A percentile compares a stretch with the other conserved stretches of the same genome.
These are phyloP conservation scores for Drosophila monieri DNA, from an alignment of 2,888 invertebrate species.

Conservation along the genomic window DNA sequence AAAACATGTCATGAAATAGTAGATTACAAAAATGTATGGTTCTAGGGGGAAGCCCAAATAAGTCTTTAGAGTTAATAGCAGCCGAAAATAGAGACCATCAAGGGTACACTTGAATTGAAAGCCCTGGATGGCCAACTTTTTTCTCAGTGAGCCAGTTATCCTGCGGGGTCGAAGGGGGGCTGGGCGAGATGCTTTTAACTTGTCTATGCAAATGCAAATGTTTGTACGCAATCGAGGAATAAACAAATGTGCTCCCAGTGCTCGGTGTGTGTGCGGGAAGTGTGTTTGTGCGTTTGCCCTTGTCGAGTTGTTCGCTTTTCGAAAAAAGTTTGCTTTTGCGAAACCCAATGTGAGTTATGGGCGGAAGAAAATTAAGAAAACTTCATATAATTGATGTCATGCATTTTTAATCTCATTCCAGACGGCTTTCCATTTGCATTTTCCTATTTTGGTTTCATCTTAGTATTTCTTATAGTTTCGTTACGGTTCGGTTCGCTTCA, in stretches of 20 bases:
- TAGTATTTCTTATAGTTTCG: not conserved
- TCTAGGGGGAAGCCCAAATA: not conserved
- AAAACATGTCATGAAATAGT: not conserved
- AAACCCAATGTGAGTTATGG: conserved; percentile 68
- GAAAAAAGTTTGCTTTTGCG: conserved; percentile 44
- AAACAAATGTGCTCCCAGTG: conserved; percentile 58
- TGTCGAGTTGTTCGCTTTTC: conserved; percentile 35
- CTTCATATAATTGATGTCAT: conserved; percentile 74
- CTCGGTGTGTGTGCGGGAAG: conserved; percentile 8
- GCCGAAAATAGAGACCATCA: no score
- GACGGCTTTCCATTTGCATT: conserved; percentile 41
- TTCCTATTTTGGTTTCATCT: conserved; percentile 14
- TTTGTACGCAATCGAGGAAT: conserved; percentile 72
- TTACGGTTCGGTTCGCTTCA: not conserved
- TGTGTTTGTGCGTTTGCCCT: conserved; percentile 29
- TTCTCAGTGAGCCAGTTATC: conserved; percentile 11
- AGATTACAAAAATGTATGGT: no score
- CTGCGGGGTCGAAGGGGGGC: conserved; percentile 7
- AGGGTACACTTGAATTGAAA: no score
- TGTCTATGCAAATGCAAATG: conserved; percentile 72
- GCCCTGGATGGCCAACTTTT: not conserved
- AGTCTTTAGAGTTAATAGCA: not conserved
- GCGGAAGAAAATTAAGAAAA: conserved; percentile 69
- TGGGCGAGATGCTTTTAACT: conserved; percentile 62
- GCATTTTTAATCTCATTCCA: conserved; percentile 61